Evolutionary conservation across 1,140 invertebrate genomes (phyloP).

Genomic region (Drosophila varians): DNA sequence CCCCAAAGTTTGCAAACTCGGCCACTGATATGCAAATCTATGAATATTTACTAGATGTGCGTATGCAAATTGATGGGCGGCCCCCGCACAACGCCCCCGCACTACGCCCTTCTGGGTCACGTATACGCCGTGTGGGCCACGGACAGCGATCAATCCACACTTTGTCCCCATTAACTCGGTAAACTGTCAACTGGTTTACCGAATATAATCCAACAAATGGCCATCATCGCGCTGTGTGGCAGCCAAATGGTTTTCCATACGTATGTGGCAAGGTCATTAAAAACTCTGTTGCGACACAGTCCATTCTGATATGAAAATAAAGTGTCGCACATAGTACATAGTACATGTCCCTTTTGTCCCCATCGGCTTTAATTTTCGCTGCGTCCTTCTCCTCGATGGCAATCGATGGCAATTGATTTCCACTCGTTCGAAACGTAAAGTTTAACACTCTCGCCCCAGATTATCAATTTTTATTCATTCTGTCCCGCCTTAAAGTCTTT

Average conservation of each 20-base stretch:
- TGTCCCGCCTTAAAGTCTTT: constrained; percentile 40
- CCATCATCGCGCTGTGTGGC: constrained; percentile 24
- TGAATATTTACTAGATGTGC: constrained; percentile 67
- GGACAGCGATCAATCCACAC: constrained; percentile 38
- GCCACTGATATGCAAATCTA: constrained; percentile 65
- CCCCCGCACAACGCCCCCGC: not conserved
- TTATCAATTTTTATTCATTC: constrained; percentile 28
- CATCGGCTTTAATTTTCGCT: constrained; percentile 1
- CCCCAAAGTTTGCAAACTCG: constrained; percentile 36
- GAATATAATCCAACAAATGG: constrained; percentile 26
- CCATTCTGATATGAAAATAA: constrained; percentile 30
- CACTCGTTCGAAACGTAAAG: constrained; percentile 11
- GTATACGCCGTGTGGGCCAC: constrained; percentile 9
- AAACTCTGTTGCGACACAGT: constrained; percentile 13
- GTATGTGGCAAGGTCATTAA: constrained; percentile 21
- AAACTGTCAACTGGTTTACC: constrained; percentile 44
- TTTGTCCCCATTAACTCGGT: constrained; percentile 38
- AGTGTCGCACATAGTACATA: not conserved
- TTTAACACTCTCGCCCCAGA: constrained; percentile 19
- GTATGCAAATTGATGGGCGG: constrained; percentile 42
- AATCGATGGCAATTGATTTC: constrained; percentile 45
- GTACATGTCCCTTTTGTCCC: not conserved
- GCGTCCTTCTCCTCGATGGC: constrained; percentile 5
- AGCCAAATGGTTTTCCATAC: constrained; percentile 9
- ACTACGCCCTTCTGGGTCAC: constrained; percentile 1